phyloP scores from a whole-genome alignment of 2,888 invertebrate genomes.

The Aspidapion aeneum region DNA sequence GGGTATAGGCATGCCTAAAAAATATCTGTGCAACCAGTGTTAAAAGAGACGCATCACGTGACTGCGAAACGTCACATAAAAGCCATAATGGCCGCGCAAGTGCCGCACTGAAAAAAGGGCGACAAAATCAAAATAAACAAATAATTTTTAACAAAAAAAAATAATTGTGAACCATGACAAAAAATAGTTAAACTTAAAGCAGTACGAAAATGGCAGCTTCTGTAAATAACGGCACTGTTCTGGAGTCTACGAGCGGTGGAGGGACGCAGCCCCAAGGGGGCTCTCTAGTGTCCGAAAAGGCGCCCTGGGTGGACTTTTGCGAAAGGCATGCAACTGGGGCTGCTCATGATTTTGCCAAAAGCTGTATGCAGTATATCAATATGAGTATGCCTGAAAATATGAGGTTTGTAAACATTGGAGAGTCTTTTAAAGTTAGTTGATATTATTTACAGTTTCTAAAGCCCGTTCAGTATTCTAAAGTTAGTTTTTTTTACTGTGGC shows the following conservation, averaged over 20 bases:
- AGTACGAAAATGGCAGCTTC: not conserved
- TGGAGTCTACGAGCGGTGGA: constrained; percentile 32
- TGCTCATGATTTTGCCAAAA: constrained; percentile 85
- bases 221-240: too few relatives aligned
- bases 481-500: too few relatives aligned
- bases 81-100: not conserved
- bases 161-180: too few relatives aligned
- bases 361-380: constrained; percentile 75
- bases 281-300: not conserved
- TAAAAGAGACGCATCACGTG: too few relatives aligned
- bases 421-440: too few relatives aligned
- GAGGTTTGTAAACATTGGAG: too few relatives aligned
- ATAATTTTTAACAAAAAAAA: too few relatives aligned
- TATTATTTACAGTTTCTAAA: too few relatives aligned
- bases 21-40: too few relatives aligned
- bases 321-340: constrained; percentile 83
- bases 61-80: not conserved
- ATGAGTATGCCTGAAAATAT: constrained; percentile 65
- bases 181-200: not conserved
- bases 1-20: too few relatives aligned
- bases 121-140: not conserved
- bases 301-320: constrained; percentile 75
- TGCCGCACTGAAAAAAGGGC: not conserved
- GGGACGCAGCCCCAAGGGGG: constrained; percentile 11
- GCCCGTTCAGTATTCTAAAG: too few relatives aligned